phyloP scores from a whole-genome alignment of 2,113 vertebrate genomes.

The Hippolais icterina region DNA sequence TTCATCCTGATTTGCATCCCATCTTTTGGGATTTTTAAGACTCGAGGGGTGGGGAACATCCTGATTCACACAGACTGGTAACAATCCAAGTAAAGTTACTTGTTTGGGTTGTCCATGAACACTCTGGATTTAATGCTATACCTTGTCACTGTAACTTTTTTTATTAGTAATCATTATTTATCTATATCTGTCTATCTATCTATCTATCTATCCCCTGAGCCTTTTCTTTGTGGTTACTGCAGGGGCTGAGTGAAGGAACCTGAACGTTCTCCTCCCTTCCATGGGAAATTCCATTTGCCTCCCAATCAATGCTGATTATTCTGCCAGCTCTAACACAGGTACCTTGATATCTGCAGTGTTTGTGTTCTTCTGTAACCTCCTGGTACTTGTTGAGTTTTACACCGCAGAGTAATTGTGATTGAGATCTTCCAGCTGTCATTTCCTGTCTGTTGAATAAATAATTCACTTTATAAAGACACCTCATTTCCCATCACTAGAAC shows the following conservation, averaged over 20 bases:
- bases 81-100: neutral
- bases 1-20: neutral
- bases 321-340: neutral
- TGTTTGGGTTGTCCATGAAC: neutral
- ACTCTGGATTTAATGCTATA: neutral
- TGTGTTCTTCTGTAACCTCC: neutral
- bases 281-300: too few relatives aligned
- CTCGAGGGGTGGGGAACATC: neutral
- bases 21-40: neutral
- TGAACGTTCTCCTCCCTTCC: neutral
- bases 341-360: neutral
- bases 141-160: neutral
- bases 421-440: too few relatives aligned
- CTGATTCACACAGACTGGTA: neutral
- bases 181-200: neutral
- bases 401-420: neutral
- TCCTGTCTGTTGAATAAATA: neutral
- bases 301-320: neutral
- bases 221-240: neutral
- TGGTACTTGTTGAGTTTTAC: fast-evolving
- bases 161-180: neutral
- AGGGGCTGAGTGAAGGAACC: neutral
- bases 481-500: neutral
- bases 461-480: neutral
- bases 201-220: neutral